Conservation (phyloP, 2,797 vertebrate species). For the Coregonus sp. region DNA sequence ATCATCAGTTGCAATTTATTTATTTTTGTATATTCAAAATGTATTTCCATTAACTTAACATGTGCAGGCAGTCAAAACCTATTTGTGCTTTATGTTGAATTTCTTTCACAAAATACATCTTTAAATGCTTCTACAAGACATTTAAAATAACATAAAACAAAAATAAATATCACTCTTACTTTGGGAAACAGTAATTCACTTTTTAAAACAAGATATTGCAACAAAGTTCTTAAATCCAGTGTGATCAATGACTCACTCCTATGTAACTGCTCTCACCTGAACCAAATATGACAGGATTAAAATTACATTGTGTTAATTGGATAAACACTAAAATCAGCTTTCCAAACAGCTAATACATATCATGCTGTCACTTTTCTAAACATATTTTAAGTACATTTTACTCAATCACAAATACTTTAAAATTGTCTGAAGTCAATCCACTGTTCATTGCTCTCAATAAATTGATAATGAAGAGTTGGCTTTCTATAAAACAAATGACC, state of each 20-base stretch:
- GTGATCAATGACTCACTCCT: conserved; percentile 33
- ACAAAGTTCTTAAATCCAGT: conserved; percentile 42
- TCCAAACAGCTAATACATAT: conserved; percentile 35
- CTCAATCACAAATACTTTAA: conserved; percentile 22
- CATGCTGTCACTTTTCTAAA: conserved; percentile 66
- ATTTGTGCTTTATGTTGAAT: conserved; percentile 39
- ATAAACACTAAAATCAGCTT: conserved; percentile 41
- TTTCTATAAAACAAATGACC: conserved; percentile 7
- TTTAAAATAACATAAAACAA: conserved; percentile 34
- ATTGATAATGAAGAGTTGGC: conserved; percentile 24
- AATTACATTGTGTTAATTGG: conserved; percentile 15
- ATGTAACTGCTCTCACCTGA: conserved; percentile 24
- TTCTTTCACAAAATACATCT: conserved; percentile 39
- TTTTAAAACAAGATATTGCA: conserved; percentile 21
- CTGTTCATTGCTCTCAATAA: conserved; percentile 32
- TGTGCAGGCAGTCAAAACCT: conserved; percentile 56
- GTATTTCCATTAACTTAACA: conserved; percentile 56
- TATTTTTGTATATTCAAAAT: conserved; percentile 63
- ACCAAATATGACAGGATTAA: conserved; percentile 12
- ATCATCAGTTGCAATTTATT: conserved; percentile 50
- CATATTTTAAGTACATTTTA: conserved; percentile 21
- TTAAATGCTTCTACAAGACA: conserved; percentile 20
- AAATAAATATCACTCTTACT: conserved; percentile 36
- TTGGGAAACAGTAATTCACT: conserved; percentile 18
- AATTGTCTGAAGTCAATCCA: conserved; percentile 27